Evolutionary conservation across 2,797 vertebrate genomes (phyloP).

Genomic region (Huso huso): DNA sequence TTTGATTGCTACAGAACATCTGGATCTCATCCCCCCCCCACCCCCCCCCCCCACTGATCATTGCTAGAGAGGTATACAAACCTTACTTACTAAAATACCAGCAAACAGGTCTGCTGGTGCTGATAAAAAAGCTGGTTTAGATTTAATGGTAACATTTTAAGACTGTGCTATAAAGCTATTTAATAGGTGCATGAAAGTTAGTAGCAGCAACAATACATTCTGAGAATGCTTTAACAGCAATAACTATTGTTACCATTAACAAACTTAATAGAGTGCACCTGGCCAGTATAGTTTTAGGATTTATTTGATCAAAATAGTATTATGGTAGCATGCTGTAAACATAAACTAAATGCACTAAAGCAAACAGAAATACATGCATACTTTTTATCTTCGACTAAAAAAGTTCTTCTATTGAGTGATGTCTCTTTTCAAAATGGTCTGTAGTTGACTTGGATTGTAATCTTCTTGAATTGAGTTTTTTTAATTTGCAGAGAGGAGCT

Average conservation of each 20-base stretch:
- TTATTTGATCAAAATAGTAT: neutral
- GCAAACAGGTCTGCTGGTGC: slow-evolving; percentile 10
- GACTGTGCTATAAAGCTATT: neutral
- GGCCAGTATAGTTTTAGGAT: neutral
- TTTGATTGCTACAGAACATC: slow-evolving; percentile 38
- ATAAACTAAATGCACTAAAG: slow-evolving; percentile 26
- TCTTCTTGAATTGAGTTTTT: slow-evolving; percentile 26
- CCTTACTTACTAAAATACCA: slow-evolving; percentile 7
- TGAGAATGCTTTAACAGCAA: neutral
- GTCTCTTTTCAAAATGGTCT: slow-evolving; percentile 28
- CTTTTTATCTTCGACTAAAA: too few species aligned
- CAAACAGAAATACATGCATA: too few species aligned
- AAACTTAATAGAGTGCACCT: neutral
- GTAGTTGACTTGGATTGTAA: slow-evolving; percentile 39
- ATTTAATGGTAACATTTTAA: slow-evolving; percentile 3
- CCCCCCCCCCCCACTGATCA: neutral
- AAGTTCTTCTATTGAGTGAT: too few species aligned
- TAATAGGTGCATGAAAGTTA: neutral
- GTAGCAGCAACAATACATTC: neutral
- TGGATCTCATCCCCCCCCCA: slow-evolving; percentile 40
- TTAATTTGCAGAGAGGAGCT: slow-evolving; percentile 9
- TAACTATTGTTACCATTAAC: neutral
- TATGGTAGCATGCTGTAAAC: slow-evolving; percentile 14
- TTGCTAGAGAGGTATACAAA: neutral
- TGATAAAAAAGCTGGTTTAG: slow-evolving; percentile 8